Conservation (phyloP, 2,113 vertebrate species). For the Etheostoma spectabile region DNA sequence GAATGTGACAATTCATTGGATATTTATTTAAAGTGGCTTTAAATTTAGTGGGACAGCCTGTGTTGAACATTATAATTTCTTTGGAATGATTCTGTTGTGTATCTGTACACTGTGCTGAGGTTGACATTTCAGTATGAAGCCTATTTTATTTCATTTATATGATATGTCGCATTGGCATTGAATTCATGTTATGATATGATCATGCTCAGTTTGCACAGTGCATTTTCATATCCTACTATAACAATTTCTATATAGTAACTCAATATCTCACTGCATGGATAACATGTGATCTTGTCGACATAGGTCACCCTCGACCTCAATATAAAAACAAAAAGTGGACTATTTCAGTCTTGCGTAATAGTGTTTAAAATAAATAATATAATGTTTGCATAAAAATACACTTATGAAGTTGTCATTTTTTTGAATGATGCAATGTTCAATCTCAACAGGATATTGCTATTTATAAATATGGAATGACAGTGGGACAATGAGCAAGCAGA, state of each 20-base stretch:
- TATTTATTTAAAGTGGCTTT: not conserved
- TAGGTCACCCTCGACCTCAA: not conserved
- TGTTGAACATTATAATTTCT: not conserved
- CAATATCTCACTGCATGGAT: not conserved
- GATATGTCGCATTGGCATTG: not conserved
- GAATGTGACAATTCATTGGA: not conserved
- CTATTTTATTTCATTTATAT: not conserved
- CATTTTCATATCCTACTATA: not conserved
- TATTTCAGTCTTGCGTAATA: not conserved
- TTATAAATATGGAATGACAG: slow-evolving; percentile 5
- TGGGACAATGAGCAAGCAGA: not conserved
- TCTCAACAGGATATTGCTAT: not conserved
- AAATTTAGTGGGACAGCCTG: not conserved
- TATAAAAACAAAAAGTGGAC: not conserved
- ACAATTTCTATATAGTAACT: not conserved
- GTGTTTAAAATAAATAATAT: too few relatives aligned
- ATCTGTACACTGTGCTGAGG: not conserved
- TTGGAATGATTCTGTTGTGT: not conserved
- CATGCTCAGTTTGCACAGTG: not conserved
- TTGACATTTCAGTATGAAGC: not conserved
- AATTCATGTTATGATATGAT: not conserved
- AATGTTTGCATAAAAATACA: not conserved
- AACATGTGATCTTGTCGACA: not conserved
- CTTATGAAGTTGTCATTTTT: not conserved
- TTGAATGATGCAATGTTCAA: not conserved